Evolutionary conservation across 2,797 vertebrate genomes (phyloP).

Genomic region (Macroramphosus scolopax): DNA sequence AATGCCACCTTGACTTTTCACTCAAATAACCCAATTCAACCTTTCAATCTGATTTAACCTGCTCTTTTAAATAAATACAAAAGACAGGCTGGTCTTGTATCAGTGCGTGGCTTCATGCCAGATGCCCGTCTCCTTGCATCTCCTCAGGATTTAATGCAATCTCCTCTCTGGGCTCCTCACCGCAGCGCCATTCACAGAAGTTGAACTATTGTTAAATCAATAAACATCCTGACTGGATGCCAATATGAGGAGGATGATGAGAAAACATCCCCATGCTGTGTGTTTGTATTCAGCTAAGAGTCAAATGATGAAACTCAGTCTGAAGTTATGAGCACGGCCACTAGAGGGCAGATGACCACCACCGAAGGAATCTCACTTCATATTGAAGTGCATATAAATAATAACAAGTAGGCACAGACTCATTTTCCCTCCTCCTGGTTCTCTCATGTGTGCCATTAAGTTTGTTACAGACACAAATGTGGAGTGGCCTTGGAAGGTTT

Average conservation of each 20-base stretch:
- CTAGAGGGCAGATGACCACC: conserved; percentile 38
- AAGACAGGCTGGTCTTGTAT: neutral
- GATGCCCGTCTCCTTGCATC: conserved; percentile 19
- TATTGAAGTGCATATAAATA: neutral
- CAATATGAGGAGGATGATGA: neutral
- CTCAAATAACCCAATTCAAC: no score
- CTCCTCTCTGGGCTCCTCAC: conserved; percentile 8
- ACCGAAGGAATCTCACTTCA: neutral
- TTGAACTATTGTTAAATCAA: conserved; percentile 10
- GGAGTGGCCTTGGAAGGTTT: no score
- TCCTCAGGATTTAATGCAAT: conserved; percentile 27
- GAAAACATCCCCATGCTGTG: neutral
- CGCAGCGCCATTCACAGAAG: neutral
- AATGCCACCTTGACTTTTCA: no score
- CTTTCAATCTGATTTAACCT: no score
- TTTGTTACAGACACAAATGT: no score
- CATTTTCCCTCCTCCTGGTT: neutral
- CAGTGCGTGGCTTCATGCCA: conserved; percentile 7
- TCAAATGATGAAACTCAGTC: no score
- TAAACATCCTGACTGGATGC: neutral
- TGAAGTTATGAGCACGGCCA: conserved; percentile 8
- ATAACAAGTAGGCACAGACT: no score
- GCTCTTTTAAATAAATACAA: no score
- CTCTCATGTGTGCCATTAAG: neutral
- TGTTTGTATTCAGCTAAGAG: neutral